Conservation (phyloP, 2,888 invertebrate species). For the Campoplex nolae region DNA sequence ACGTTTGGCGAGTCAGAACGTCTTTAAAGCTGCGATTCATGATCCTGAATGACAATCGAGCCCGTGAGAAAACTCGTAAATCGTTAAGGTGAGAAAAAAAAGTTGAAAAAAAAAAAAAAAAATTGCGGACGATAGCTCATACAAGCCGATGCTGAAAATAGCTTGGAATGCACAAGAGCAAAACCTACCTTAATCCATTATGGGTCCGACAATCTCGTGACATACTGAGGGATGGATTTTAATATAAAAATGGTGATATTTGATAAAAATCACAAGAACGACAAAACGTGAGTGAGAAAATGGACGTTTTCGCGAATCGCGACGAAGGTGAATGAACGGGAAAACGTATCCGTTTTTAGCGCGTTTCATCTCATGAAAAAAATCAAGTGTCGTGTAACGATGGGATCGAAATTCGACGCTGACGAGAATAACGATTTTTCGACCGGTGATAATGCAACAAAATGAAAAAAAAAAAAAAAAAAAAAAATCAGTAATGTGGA, state of each 20-base stretch:
- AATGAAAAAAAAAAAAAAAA: conserved; percentile 41
- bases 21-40: not conserved
- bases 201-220: conserved; percentile 54
- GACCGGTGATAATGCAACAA: conserved; percentile 53
- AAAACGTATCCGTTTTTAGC: not conserved
- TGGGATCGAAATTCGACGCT: conserved; percentile 54
- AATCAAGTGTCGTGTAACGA: conserved; percentile 34
- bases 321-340: not conserved
- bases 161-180: conserved; percentile 70
- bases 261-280: conserved; percentile 28
- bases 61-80: conserved; percentile 38
- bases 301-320: too few species aligned
- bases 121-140: conserved; percentile 66
- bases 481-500: conserved; percentile 35
- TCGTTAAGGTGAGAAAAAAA: conserved; percentile 54
- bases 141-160: conserved; percentile 69
- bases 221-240: conserved; percentile 34
- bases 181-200: conserved; percentile 71
- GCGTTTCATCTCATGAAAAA: not conserved
- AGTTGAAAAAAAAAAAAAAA: conserved; percentile 30
- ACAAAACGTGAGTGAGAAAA: conserved; percentile 17
- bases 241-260: not conserved
- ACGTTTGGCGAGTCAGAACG: not conserved
- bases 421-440: conserved; percentile 41
- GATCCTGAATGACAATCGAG: conserved; percentile 27